A percentile compares a stretch with the other conserved stretches of the same genome.
Conservation (phyloP, 1,140 invertebrate species). For the Galleria mellonella region DNA sequence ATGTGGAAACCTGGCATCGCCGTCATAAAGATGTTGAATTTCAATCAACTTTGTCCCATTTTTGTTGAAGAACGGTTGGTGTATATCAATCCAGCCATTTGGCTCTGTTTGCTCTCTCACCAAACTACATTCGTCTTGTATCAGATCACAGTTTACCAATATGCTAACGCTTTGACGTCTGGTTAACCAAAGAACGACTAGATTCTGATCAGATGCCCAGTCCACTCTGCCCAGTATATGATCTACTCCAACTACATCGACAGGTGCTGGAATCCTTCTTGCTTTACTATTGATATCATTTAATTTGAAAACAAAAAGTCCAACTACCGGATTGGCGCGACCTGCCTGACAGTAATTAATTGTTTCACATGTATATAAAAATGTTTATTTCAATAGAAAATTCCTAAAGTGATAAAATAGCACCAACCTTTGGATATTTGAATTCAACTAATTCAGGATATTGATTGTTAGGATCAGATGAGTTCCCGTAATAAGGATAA, state of each 20-base stretch:
- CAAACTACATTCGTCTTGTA: slow-evolving; percentile 63
- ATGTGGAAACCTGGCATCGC: slow-evolving; percentile 51
- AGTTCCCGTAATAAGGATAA: slow-evolving; percentile 75
- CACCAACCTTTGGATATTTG: slow-evolving; percentile 87
- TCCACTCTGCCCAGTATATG: slow-evolving; percentile 79
- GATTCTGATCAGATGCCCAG: slow-evolving; percentile 83
- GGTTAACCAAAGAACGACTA: slow-evolving; percentile 89
- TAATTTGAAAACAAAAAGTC: slow-evolving; percentile 77
- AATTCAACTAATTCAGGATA: slow-evolving; percentile 79
- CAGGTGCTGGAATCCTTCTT: slow-evolving; percentile 69
- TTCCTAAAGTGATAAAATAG: too few species aligned
- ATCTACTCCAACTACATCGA: slow-evolving; percentile 63
- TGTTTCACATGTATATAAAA: slow-evolving; percentile 4
- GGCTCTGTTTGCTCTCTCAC: slow-evolving; percentile 53
- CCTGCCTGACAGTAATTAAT: slow-evolving; percentile 77
- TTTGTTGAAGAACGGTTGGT: slow-evolving; percentile 58
- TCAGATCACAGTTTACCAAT: slow-evolving; percentile 73
- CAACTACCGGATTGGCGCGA: slow-evolving; percentile 84
- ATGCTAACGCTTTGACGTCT: slow-evolving; percentile 85
- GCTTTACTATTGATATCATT: slow-evolving; percentile 25
- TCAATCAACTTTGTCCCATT: slow-evolving; percentile 57
- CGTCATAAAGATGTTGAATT: slow-evolving; percentile 45
- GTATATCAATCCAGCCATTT: slow-evolving; percentile 66
- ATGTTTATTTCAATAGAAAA: background rate
- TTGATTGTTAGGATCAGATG: slow-evolving; percentile 75